A percentile compares a stretch with the other conserved stretches of the same genome.
Conservation (phyloP, 2,888 invertebrate genomes). For the Philereme vetulata region DNA sequence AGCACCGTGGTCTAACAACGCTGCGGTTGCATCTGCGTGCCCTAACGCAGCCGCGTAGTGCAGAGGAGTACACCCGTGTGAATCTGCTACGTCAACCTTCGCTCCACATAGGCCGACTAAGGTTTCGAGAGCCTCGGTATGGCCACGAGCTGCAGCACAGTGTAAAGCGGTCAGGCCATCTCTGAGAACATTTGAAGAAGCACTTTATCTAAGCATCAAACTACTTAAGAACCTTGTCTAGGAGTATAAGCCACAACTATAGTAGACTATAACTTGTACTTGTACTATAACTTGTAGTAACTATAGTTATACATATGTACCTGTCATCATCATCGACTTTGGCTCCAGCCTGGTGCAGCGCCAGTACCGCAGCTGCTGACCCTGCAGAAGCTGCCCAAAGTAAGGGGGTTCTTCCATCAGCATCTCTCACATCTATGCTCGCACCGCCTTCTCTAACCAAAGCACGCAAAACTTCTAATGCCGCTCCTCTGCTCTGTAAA, state of each 20-base stretch:
- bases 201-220: too few relatives aligned
- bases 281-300: too few relatives aligned
- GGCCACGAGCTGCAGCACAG: conserved; percentile 98
- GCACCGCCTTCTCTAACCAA: conserved; percentile 90
- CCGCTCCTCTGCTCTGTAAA: conserved; percentile 81
- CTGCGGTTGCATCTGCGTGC: conserved; percentile 95
- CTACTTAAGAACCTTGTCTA: too few relatives aligned
- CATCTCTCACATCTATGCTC: conserved; percentile 93
- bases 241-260: not conserved
- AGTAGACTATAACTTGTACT: too few relatives aligned
- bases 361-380: conserved; percentile 94
- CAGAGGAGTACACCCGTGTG: conserved; percentile 97
- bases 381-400: conserved; percentile 99
- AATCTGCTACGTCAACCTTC: conserved; percentile 94
- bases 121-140: conserved; percentile 95
- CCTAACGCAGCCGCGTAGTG: conserved; percentile 98
- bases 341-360: conserved; percentile 94
- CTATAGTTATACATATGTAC: conserved; percentile 48
- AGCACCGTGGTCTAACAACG: conserved; percentile 94
- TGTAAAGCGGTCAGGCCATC: conserved; percentile 98
- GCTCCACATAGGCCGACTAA: conserved; percentile 94
- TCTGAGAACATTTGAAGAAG: conserved; percentile 70
- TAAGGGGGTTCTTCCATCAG: conserved; percentile 96
- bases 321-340: conserved; percentile 92
- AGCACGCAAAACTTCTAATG: conserved; percentile 91